Conservation (phyloP, 1,140 invertebrate species). For the Zeugodacus cucurbitae region DNA sequence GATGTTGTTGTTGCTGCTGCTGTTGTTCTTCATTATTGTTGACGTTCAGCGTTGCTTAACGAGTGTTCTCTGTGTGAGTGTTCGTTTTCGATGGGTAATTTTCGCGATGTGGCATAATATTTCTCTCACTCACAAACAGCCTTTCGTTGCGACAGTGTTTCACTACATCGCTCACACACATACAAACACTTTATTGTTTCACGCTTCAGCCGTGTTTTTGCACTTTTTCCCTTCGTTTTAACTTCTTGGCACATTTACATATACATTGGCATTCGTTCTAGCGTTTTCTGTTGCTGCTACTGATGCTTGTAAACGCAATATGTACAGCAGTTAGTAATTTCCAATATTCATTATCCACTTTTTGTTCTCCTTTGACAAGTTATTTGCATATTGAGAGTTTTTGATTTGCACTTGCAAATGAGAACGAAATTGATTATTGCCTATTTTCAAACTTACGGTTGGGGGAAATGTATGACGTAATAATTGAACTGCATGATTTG, state of each 20-base stretch:
- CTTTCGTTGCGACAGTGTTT: not conserved
- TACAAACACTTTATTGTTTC: not conserved
- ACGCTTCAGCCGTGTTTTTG: not conserved
- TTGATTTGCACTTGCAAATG: conserved; percentile 9
- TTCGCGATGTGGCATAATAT: not conserved
- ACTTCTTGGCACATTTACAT: not conserved
- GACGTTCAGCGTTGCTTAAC: not conserved
- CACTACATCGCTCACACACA: not conserved
- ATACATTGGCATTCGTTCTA: not conserved
- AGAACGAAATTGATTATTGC: conserved; percentile 3
- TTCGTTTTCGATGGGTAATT: not conserved
- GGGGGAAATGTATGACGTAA: not conserved
- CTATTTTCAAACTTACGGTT: not conserved
- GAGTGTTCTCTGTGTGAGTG: not conserved
- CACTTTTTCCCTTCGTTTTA: not conserved
- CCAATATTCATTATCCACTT: not conserved
- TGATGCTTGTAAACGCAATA: not conserved
- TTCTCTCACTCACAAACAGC: not conserved
- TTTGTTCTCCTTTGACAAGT: not conserved
- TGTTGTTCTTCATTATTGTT: not conserved
- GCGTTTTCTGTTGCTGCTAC: not conserved
- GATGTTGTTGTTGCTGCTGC: not conserved
- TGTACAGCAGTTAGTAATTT: not conserved
- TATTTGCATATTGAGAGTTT: conserved; percentile 6
- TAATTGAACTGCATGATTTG: not conserved